Evolutionary conservation across 2,113 vertebrate genomes (phyloP), one percentile per base, ranked within the genome.

Genomic region (Neoarius graeffei): DNA sequence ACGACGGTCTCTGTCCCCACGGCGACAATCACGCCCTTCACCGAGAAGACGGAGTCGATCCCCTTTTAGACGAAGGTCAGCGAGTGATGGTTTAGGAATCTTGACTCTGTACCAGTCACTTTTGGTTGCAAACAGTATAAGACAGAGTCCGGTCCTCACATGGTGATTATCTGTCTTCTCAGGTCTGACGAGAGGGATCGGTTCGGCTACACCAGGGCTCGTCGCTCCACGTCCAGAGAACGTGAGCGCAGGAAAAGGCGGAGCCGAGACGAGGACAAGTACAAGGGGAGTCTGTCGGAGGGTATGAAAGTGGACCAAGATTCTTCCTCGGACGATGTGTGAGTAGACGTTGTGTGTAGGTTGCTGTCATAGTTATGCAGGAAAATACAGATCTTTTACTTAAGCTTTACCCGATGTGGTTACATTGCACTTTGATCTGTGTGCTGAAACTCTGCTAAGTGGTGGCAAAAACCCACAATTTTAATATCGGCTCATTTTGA

Each of bases 241-340:
- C 94, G 96, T 15, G 96, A 96, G 64, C 95, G 96, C 88, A 95
- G 95, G 57, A 95, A 96, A 3, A 95, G 96, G 87, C 95, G 96
- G 88, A 95, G 96, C 88, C 96, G 96, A 92, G 96, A 96, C 85
- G 96, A 99, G 94, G 98, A 99, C 92, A 99, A 98, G 93, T 99
- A 98, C 93, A 99, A 99, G 93, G 98, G 98, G 79, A 99, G 98
- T 87, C 96, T 99, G 67, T 99, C 98, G 17, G 98, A 99, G 93
- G 98, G 98, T 85, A 99, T 99, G 98, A 99, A 99, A 91, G 95
- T 91, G 0, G 98, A 98, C 90, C 96, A 98, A 88, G 98, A 99
- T 54, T 98, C 97, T 80, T 99, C 98, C 3, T 97, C 94, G 69
- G 98, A 97, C 90, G 98, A 99, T 92, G 95, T 97, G 98, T 99